Percentiles rank a stretch among this genome's conserved stretches.
phyloP scores from a whole-genome alignment of 2,888 invertebrate species.

The Limulus polyphemus region DNA sequence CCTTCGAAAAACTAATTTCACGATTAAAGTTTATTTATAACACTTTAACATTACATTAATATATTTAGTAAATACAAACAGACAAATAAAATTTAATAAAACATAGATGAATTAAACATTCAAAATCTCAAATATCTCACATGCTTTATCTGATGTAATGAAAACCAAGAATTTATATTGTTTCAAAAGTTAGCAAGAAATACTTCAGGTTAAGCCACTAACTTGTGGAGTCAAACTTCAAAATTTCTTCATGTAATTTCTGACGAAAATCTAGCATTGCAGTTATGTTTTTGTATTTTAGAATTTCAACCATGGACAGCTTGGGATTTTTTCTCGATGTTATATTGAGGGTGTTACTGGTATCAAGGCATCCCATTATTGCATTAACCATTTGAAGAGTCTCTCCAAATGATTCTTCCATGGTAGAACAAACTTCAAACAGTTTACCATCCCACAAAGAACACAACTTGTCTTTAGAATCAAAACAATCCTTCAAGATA shows the following conservation, averaged over 20 bases:
- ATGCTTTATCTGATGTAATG: too few relatives aligned
- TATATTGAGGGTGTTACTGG: not conserved
- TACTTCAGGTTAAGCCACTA: too few relatives aligned
- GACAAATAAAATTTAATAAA: too few relatives aligned
- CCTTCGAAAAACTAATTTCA: too few relatives aligned
- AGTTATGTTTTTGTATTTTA: conserved; percentile 13
- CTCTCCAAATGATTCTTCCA: not conserved
- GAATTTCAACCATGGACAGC: conserved; percentile 19
- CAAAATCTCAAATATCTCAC: too few relatives aligned
- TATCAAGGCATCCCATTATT: not conserved
- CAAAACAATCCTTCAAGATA: conserved; percentile 1
- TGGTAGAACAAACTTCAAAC: not conserved
- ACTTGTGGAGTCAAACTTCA: too few relatives aligned
- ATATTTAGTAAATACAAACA: too few relatives aligned
- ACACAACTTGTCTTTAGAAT: conserved; percentile 1
- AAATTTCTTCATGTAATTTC: conserved; percentile 4
- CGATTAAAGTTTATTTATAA: too few relatives aligned
- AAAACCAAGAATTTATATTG: too few relatives aligned
- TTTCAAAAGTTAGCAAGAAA: too few relatives aligned
- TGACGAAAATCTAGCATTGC: conserved; percentile 16
- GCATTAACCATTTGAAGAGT: not conserved
- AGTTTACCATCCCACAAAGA: conserved; percentile 3
- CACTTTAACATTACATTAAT: too few relatives aligned
- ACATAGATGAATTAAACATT: too few relatives aligned
- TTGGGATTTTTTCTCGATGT: not conserved